Conservation (phyloP, 2,113 vertebrate genomes). For the Crotophaga sulcirostris region DNA sequence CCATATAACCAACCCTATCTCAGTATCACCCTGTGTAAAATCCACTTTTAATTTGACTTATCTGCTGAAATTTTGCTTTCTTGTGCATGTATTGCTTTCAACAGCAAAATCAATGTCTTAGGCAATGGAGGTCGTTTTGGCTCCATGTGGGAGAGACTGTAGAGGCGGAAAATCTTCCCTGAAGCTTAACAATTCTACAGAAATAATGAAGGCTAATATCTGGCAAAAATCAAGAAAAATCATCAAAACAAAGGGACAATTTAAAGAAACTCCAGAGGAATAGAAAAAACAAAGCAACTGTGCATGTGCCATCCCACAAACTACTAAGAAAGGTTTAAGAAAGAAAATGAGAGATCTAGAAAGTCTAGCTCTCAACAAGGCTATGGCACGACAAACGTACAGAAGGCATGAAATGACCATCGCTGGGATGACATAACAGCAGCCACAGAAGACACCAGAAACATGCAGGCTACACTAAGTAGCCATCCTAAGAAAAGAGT, state of each 20-base stretch:
- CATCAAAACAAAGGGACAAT: background rate
- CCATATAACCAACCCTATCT: background rate
- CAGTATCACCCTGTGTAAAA: background rate
- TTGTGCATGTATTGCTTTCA: background rate
- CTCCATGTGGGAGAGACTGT: background rate
- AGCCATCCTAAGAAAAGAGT: background rate
- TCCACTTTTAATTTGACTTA: background rate
- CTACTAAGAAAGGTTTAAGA: background rate
- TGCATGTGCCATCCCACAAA: background rate
- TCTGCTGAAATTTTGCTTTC: background rate
- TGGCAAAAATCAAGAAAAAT: background rate
- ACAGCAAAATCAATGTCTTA: background rate
- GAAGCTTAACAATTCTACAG: background rate
- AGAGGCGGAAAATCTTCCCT: background rate
- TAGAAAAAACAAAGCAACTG: background rate
- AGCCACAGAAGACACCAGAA: background rate
- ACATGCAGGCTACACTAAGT: background rate
- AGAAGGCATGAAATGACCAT: background rate
- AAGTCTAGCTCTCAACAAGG: background rate
- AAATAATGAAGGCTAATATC: background rate
- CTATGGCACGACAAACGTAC: rapidly evolving
- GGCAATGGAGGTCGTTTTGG: background rate
- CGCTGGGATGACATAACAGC: background rate
- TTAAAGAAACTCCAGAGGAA: background rate
- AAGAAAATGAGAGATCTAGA: background rate